Evolutionary conservation across 2,797 vertebrate species (phyloP).

Genomic region (Nyctibius grandis): DNA sequence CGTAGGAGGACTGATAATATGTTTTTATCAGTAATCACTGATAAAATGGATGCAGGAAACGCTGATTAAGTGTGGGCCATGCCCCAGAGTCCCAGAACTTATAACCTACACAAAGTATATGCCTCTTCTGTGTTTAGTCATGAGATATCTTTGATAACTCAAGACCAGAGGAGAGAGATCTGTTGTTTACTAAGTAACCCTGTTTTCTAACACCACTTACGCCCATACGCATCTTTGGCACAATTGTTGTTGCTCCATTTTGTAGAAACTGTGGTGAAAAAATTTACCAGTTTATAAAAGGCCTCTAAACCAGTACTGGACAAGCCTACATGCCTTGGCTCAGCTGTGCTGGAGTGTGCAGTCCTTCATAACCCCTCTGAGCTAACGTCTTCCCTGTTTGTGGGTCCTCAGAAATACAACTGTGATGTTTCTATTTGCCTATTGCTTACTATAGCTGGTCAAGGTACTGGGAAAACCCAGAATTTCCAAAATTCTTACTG

Average conservation of each 20-base stretch:
- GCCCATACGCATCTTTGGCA: background rate
- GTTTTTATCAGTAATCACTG: background rate
- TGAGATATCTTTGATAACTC: background rate
- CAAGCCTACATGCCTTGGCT: background rate
- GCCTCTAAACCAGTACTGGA: background rate
- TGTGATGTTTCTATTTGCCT: background rate
- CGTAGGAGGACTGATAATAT: background rate
- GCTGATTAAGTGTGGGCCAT: background rate
- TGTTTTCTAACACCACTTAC: background rate
- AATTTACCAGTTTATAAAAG: background rate
- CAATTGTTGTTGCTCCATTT: background rate
- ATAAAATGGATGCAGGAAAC: background rate
- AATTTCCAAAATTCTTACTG: background rate
- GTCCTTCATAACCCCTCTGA: background rate
- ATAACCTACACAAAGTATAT: background rate
- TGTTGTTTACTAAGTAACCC: background rate
- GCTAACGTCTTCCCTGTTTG: background rate
- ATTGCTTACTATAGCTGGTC: fast-evolving
- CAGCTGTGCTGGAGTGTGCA: background rate
- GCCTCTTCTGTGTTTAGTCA: background rate
- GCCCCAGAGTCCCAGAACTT: background rate
- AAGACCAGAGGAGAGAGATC: background rate
- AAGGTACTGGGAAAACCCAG: background rate
- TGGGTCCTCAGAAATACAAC: background rate
- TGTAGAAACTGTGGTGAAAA: background rate